These are phyloP conservation scores for Hippopotamyrus pictus DNA, from an alignment of 2,797 vertebrate genomes.

Conservation along the genomic window DNA sequence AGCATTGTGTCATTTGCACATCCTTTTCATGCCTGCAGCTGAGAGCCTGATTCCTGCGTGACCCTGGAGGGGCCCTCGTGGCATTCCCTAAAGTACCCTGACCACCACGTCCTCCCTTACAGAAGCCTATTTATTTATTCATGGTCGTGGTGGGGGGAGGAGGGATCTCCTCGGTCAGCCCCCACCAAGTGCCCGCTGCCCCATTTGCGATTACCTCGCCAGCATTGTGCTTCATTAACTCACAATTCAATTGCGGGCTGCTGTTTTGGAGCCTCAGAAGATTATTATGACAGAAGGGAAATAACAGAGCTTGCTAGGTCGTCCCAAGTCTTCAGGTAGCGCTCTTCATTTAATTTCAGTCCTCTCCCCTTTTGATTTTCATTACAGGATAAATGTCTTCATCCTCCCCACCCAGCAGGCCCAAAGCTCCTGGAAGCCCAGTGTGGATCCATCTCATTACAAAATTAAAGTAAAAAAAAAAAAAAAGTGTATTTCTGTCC, in stretches of 20 bases:
- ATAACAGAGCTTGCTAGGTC: conserved; percentile 23
- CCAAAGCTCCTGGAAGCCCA: not conserved
- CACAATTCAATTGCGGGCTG: conserved; percentile 43
- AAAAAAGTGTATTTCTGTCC: conserved; percentile 52
- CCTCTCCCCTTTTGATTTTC: conserved; percentile 43
- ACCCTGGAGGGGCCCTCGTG: conserved; percentile 35
- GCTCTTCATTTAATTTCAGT: conserved; percentile 43
- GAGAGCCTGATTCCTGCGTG: conserved; percentile 48
- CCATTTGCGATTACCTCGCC: conserved; percentile 58
- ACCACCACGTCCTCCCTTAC: not conserved
- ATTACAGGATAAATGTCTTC: conserved; percentile 29
- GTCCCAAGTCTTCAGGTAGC: conserved; percentile 31
- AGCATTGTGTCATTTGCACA: conserved; percentile 40
- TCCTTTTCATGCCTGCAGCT: conserved; percentile 54
- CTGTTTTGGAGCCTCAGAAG: conserved; percentile 32
- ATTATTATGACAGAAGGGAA: conserved; percentile 39
- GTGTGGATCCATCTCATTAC: not conserved
- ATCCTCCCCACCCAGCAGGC: conserved; percentile 31
- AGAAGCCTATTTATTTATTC: conserved; percentile 49
- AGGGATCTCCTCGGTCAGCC: conserved; percentile 27
- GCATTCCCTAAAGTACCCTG: not conserved
- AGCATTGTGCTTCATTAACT: conserved; percentile 60
- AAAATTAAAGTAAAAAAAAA: conserved; percentile 48
- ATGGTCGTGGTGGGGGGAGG: conserved; percentile 37
- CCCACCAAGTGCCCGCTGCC: conserved; percentile 8